Evolutionary conservation across 1,140 invertebrate species (phyloP), one percentile per base, ranked within the genome.

Genomic region (Caerostris extrusa): DNA sequence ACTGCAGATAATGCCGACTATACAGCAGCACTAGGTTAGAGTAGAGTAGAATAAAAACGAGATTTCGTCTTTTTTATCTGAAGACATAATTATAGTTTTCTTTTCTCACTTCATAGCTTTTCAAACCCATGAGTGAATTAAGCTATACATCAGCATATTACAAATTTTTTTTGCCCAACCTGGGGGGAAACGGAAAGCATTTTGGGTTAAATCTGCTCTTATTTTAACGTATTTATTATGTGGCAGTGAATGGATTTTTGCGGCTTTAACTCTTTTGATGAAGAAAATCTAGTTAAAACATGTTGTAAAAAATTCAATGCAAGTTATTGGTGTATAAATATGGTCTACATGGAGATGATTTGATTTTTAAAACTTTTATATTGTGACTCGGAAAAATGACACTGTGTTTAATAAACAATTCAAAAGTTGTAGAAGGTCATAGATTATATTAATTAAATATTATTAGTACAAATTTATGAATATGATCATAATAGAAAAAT

Each of bases 31-130:
- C 34, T 53, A 56, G 17, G 12, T 83, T 56, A 8, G 12, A 83
- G n/a, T n/a, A n/a, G 34, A 34, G 34, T 34, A 34, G 34, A 34
- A 34, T 56, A 83, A 56, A 56, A 17, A 14, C 34, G 81, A 83
- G 53, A 34, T 56, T 55, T 83, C n/a, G n/a, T n/a, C n/a, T n/a
- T 12, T 71, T 71, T 71, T 50, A 1, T 34, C 7, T 7, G 53
- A 56, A 57, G 53, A 57, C 55, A 83, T 56, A 56, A 83, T 83
- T 83, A 83, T 57, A 19, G 50, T n/a, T 83, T 56, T 6, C 55
- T 34, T 57, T 83, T n/a, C n/a, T 77, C n/a, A n/a, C 71, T 77
- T 83, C 81, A 12, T 55, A 57, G 56, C 81, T 83, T 83, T 56
- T 83, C n/a, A n/a, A 57, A 19, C 8, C 19, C 6, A 10, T 83